Base-by-base conservation (phyloP, 64 coral and sea anemone species). In the Trachythela sp. region DNA sequence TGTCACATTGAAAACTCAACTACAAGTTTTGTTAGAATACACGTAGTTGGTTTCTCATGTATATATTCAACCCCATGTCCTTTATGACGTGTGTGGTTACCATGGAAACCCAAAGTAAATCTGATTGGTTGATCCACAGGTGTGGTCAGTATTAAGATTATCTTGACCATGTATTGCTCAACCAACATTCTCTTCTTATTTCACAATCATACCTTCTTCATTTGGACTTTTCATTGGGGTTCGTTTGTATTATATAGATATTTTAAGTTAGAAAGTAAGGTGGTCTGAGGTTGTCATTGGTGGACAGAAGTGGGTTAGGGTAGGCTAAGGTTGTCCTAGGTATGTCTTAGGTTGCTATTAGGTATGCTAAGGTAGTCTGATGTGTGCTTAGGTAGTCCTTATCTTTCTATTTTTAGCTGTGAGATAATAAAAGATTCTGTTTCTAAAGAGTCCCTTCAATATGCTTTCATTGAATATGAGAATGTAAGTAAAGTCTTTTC, bases 401-500 rank as follows among this genome's bases (percentile, higher is more conserved):
- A n/a, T 10, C 20, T 94, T 36, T 36, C 54, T 87, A 18, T 18
- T 84, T 90, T 84, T 48, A 99, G 96, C 59, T 99, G 96, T 89
- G 96, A 99, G 42, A 91, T 99, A 58, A 94, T 99, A 40, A 87
- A 89, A 39, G 96, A 99, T 45, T 91, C 94, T 27, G 91, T 93
- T 26, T 84, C 83, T 5, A 91, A 91, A 39, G 96, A 99, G 37
- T 99, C 96, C 10, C 72, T 99, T n/a, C 96, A 99, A 54, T 99
- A 93, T 90, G 96, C 96, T 13, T 99, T 99, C 52, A 94, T 99
- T 36, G 96, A 99, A 89, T 99, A 95, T 95, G 96, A 99, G 77
- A 99, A 99, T 15, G 96, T 99, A 91, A 91, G 95, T 89, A 31
- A 27, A 40, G 35, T 52, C 22, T 52, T n/a, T n/a, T n/a, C n/a